Evolutionary conservation across 2,797 vertebrate genomes (phyloP), one percentile per base, ranked within the genome.

Genomic region (Triplophysa bombifrons): DNA sequence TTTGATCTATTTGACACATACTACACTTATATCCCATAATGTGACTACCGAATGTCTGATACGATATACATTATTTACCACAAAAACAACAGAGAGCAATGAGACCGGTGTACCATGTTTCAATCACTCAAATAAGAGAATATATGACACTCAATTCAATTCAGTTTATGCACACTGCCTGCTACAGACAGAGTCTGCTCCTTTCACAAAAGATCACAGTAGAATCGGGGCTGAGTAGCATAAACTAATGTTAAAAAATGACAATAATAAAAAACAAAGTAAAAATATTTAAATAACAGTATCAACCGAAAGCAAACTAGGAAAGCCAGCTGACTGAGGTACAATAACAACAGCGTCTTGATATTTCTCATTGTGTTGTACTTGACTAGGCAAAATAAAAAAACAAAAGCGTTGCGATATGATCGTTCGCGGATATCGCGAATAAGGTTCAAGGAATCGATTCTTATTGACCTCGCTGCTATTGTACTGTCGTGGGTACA

Each of bases 401-500:
- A 41, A 34, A 69, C 27, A 50, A 30, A 25, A 76, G 20, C 20
- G 12, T 6, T 19, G 30, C 53, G 53, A 27, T 58, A 20, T 38
- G 55, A 50, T 19, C 16, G 17, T 6, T 70, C 75, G 13, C 66
- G 12, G 7, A 17, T 34, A 9, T 34, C 16, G 1, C 58, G 25
- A 48, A 25, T 12, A 76, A 68, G 64, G 67, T 48, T 61, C 53
- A 8, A 77, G 48, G 66, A 70, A 22, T 77, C 41, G 50, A 66
- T 7, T 74, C 76, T 27, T 20, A 46, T 19, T 50, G 22, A 60
- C 70, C 22, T 73, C 63, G 14, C 46, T 68, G 38, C 73, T 80
- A 67, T 77, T 83, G 84, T 85, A 76, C 58, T 66, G 41, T 51
- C 30, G 53, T n/a, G 60, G 38, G 63, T 58, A 55, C 82, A 85